Conservation (phyloP, 2,797 vertebrate genomes). For the Thunnus albacares region DNA sequence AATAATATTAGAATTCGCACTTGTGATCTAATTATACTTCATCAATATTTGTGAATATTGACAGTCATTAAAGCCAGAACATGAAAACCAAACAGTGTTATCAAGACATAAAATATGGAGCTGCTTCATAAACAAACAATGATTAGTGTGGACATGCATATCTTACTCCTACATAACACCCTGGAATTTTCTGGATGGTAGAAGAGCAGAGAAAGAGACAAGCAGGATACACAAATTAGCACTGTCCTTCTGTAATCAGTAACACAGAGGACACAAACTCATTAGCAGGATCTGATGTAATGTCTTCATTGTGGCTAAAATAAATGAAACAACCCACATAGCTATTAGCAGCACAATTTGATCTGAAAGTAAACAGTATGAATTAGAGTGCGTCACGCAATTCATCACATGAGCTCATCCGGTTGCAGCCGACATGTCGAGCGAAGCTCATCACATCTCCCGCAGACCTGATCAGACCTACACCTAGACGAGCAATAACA, state of each 20-base stretch:
- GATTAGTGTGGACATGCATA: conserved; percentile 3
- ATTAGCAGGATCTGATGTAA: conserved; percentile 32
- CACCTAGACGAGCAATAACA: not conserved
- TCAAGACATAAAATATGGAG: not conserved
- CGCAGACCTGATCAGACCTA: conserved; percentile 11
- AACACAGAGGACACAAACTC: conserved; percentile 28
- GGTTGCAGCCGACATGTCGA: conserved; percentile 12
- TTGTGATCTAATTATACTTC: not conserved
- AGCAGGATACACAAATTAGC: conserved; percentile 31
- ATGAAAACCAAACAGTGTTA: not conserved
- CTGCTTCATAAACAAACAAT: not conserved
- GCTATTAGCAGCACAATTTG: conserved; percentile 15
- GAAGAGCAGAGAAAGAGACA: conserved; percentile 11
- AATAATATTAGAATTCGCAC: not conserved
- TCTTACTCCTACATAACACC: conserved; percentile 14
- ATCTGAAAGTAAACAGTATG: conserved; percentile 29
- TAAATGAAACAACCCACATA: conserved; percentile 26
- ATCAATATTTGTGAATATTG: not conserved
- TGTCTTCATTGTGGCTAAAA: conserved; percentile 32
- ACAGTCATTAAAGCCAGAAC: not conserved
- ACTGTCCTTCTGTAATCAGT: conserved; percentile 35
- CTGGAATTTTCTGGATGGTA: not conserved
- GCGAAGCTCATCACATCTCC: conserved; percentile 13
- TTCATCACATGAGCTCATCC: not conserved
- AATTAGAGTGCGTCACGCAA: conserved; percentile 8